Base-by-base conservation (phyloP, 2,113 vertebrate genomes). In the Catharus bicknelli region DNA sequence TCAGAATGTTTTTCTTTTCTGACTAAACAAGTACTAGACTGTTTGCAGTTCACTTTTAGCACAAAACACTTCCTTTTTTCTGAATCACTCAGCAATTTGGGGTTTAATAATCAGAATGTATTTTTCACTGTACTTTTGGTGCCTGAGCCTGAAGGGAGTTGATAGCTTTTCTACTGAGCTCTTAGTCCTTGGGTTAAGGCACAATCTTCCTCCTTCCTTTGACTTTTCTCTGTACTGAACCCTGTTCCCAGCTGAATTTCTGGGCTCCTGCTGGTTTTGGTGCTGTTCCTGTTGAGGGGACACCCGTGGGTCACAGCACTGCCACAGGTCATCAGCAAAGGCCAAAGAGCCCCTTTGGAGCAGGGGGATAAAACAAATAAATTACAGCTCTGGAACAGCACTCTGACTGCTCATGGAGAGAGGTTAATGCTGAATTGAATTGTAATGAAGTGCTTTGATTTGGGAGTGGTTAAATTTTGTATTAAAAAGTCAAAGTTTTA, bases 351-450 rank as follows among this genome's bases (percentile, higher is more conserved):
- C 47, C 55, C 19, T 40, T 81, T 51, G 0, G 0, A 73, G 6
- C 21, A 43, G 75, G 47, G 67, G 75, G 64, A 77, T 8, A 73
- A 90, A 68, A 21, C 23, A 89, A 86, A 95, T 74, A 93, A 93
- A 86, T 90, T 83, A 36, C 23, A 94, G 66, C 47, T 70, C 59
- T 83, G 30, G 25, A 38, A 55, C 20, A 19, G 26, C 72, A 30
- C 55, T 22, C 72, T 74, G 59, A 38, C 63, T 64, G 54, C 88
- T 68, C 80, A 59, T 88, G 55, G 47, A 36, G 63, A 59, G 48
- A 93, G 83, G 93, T 88, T 90, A 93, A 81, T 90, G 64, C 30
- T 74, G 74, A 90, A 91, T 59, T 88, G 76, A 90, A 73, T 70
- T 67, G 68, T 69, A 91, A 93, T 90, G 40, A 86, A 94, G 48